phyloP scores from a whole-genome alignment of 2,113 vertebrate species.

The Psettodes erumei region DNA sequence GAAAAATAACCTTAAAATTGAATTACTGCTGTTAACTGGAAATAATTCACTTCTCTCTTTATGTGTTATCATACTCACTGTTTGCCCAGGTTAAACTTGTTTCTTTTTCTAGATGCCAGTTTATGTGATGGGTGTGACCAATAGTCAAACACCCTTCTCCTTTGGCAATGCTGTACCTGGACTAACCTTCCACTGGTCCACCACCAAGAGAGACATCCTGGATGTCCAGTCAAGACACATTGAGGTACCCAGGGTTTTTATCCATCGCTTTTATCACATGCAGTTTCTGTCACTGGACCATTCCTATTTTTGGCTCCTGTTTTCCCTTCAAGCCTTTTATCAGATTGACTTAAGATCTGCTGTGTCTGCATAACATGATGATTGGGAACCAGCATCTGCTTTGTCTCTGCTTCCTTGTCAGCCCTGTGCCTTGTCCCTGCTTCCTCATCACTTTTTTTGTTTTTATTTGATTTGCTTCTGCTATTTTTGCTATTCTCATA shows the following conservation, averaged over 20 bases:
- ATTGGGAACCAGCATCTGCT: slow-evolving; percentile 34
- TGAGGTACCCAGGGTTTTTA: slow-evolving; percentile 82
- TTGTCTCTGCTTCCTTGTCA: slow-evolving; percentile 43
- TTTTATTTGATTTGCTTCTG: slow-evolving; percentile 65
- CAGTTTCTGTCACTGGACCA: slow-evolving; percentile 14
- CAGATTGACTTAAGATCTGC: slow-evolving; percentile 46
- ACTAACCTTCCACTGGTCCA: slow-evolving; percentile 93
- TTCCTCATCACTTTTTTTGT: slow-evolving; percentile 31
- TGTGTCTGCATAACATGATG: slow-evolving; percentile 34
- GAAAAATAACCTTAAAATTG: not conserved
- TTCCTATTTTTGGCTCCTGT: slow-evolving; percentile 39
- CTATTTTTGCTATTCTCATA: slow-evolving; percentile 49
- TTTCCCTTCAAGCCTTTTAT: slow-evolving; percentile 48
- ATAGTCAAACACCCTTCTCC: slow-evolving; percentile 93
- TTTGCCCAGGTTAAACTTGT: slow-evolving; percentile 1
- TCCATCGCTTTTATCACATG: slow-evolving; percentile 18
- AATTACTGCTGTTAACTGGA: not conserved
- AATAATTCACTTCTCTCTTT: not conserved
- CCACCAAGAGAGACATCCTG: slow-evolving; percentile 91
- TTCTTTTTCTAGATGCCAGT: slow-evolving; percentile 86
- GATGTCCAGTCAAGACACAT: slow-evolving; percentile 88
- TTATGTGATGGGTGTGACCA: slow-evolving; percentile 92
- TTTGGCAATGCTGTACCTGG: slow-evolving; percentile 90
- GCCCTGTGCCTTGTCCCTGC: slow-evolving; percentile 10
- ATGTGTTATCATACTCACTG: not conserved